phyloP scores from a whole-genome alignment of 2,797 vertebrate species.

The Poecilia wingei region DNA sequence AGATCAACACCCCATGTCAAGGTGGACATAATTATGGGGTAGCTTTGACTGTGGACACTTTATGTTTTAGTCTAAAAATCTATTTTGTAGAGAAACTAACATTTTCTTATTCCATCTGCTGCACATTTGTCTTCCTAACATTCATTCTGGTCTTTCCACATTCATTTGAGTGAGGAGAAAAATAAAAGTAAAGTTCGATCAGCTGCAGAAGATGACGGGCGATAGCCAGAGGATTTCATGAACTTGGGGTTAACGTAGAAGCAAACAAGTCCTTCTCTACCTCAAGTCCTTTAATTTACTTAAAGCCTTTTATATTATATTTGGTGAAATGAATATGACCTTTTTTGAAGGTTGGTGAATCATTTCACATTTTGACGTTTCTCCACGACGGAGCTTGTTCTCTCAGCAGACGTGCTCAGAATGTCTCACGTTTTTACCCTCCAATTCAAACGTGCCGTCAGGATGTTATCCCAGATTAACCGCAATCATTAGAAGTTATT shows the following conservation, averaged over 20 bases:
- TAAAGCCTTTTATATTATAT: not conserved
- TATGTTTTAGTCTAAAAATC: not conserved
- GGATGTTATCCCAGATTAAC: constrained; percentile 31
- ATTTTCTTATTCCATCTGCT: not conserved
- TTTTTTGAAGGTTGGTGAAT: not conserved
- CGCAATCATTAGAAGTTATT: constrained; percentile 40
- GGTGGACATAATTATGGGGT: not conserved
- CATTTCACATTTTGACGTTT: not conserved
- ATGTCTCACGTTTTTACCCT: constrained; percentile 16
- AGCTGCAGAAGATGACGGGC: not conserved
- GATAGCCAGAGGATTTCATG: not conserved
- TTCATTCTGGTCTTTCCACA: not conserved
- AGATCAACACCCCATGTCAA: not conserved
- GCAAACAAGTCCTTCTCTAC: constrained; percentile 2
- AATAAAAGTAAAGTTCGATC: not conserved
- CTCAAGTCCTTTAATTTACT: not conserved
- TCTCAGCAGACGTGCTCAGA: constrained; percentile 4
- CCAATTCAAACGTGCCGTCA: not conserved
- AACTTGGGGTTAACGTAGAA: not conserved
- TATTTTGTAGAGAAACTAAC: not conserved
- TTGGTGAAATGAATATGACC: not conserved
- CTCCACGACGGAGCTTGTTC: not conserved
- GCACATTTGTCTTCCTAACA: not conserved
- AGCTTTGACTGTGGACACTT: not conserved
- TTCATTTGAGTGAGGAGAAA: not conserved